Conservation (phyloP, 2,888 invertebrate genomes). For the Cheilosia soror region DNA sequence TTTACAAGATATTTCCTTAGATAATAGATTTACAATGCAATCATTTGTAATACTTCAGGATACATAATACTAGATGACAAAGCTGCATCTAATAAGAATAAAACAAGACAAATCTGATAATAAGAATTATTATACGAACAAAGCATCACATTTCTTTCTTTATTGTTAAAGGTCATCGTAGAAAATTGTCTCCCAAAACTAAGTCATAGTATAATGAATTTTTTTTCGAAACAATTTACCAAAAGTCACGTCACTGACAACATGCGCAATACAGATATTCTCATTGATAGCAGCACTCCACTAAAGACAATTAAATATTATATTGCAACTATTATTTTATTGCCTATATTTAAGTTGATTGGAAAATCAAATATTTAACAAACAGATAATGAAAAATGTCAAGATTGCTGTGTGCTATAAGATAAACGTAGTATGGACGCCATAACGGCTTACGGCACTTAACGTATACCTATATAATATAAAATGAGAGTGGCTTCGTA, state of each 20-base stretch:
- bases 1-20: too few species aligned
- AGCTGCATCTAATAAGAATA: too few species aligned
- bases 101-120: too few species aligned
- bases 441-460: not conserved
- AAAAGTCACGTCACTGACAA: constrained; percentile 60
- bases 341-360: constrained; percentile 55
- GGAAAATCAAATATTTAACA: constrained; percentile 67
- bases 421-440: constrained; percentile 27
- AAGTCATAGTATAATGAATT: not conserved
- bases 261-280: constrained; percentile 51
- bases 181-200: not conserved
- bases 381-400: constrained; percentile 53
- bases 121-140: too few species aligned
- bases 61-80: too few species aligned
- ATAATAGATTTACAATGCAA: too few species aligned
- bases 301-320: constrained; percentile 11
- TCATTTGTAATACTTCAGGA: too few species aligned
- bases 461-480: not conserved
- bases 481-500: not conserved
- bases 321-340: constrained; percentile 52
- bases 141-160: too few species aligned
- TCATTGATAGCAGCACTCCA: constrained; percentile 40
- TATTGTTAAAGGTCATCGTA: not conserved
- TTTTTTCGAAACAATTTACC: not conserved
- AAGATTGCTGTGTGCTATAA: constrained; percentile 33